Evolutionary conservation across 35 echinoderm and acorn worm genomes (phyloP).

Genomic region (Lytechinus pictus): DNA sequence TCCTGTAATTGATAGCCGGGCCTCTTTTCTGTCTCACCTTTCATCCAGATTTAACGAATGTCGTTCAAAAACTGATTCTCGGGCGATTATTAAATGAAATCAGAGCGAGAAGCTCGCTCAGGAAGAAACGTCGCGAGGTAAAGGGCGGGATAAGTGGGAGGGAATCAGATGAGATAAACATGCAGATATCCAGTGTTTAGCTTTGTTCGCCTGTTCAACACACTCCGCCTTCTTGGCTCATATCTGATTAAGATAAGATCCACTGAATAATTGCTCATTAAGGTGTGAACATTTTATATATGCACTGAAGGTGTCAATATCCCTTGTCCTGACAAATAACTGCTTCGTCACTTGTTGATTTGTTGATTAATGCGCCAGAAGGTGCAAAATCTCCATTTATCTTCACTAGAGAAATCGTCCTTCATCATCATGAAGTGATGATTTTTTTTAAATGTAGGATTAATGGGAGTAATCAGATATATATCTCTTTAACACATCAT

Average conservation of each 20-base stretch:
- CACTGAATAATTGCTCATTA: background rate
- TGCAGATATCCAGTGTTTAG: background rate
- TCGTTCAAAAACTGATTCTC: background rate
- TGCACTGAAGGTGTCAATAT: background rate
- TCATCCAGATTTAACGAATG: background rate
- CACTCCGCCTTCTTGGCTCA: background rate
- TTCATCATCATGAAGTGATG: no score
- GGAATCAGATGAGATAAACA: background rate
- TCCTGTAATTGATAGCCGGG: background rate
- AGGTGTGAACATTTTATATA: background rate
- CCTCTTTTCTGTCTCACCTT: background rate
- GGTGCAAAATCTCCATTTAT: background rate
- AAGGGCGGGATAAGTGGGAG: background rate
- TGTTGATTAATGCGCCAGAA: background rate
- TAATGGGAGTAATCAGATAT: no score
- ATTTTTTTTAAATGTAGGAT: no score
- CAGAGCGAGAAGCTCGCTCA: background rate
- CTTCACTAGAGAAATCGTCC: no score
- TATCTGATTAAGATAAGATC: slow-evolving; percentile 20
- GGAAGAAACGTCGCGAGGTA: background rate
- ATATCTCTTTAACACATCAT: no score
- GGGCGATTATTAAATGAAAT: background rate
- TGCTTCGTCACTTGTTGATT: background rate
- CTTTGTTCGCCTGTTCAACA: background rate
- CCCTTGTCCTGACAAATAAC: background rate